Evolutionary conservation across 2,888 invertebrate species (phyloP), one percentile per base, ranked within the genome.

Genomic region (Ametastegia equiseti): DNA sequence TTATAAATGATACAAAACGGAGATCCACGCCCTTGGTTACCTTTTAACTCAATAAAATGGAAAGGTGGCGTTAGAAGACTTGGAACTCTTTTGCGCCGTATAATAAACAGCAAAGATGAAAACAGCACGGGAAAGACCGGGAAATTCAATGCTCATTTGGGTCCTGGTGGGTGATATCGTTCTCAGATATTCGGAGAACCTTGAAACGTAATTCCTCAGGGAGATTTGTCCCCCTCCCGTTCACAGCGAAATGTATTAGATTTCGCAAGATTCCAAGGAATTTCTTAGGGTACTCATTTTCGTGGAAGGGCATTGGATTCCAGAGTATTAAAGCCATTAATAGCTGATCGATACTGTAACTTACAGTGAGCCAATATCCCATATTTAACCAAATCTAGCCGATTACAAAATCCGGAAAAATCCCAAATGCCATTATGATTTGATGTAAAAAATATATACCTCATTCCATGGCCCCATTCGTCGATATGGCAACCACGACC

Each of bases 81-180:
- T n/a, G 39, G 19, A 19, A 2, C 39, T 67, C 23, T 19, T 67
- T 42, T 19, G 36, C n/a, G 11, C 23, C 19, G 30, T 9, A 27
- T n/a, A 11, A 19, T 36, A 23, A 39, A 39, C 67, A 23, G 30
- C 6, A 60, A 30, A 67, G 67, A 39, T 23, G 9, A 67, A 36
- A 67, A 36, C 39, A 23, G 2, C 19, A 19, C 19, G 23, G 19
- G 15, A 39, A 19, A 39, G 36, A 39, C 67, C 27, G 42, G 45
- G 71, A 71, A 71, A 71, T 42, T 47, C 6, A n/a, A 47, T 27
- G 71, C 42, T n/a, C 47, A 27, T 47, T 47, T 71, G 27, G 47
- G 23, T 27, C 71, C 47, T 1, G 6, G 9, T 1, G 39, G n/a
- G n/a, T 30, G 71, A 71, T 33, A 47, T 27, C n/a, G n/a, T 47